These are phyloP conservation scores for Coelogynopora nodosa DNA, from an alignment of 2,888 invertebrate genomes.

Conservation along the genomic window DNA sequence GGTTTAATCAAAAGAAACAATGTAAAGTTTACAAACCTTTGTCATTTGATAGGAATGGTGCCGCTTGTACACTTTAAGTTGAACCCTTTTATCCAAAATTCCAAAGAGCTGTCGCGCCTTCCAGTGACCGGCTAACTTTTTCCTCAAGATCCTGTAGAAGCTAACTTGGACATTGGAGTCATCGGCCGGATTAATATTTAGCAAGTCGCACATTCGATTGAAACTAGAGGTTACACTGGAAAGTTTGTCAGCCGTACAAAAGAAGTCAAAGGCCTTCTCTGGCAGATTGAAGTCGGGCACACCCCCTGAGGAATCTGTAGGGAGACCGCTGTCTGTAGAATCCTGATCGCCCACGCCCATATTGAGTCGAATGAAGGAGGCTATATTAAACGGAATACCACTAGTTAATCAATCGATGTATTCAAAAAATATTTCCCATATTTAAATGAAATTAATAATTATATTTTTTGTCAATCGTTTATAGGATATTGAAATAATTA, in stretches of 20 bases:
- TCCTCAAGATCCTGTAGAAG: slow-evolving; percentile 13
- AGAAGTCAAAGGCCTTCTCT: not conserved
- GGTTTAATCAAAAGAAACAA: not conserved
- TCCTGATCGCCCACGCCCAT: too few relatives aligned
- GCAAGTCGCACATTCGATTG: slow-evolving; percentile 78
- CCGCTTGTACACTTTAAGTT: slow-evolving; percentile 79
- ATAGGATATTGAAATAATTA: too few relatives aligned
- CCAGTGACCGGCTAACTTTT: slow-evolving; percentile 68
- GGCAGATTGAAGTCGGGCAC: not conserved
- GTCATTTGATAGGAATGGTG: not conserved
- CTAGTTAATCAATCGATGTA: too few relatives aligned
- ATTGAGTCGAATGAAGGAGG: too few relatives aligned
- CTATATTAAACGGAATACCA: too few relatives aligned
- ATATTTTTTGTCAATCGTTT: too few relatives aligned
- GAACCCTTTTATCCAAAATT: slow-evolving; percentile 86
- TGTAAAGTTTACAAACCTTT: not conserved
- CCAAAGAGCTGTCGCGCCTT: slow-evolving; percentile 93
- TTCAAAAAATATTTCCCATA: too few relatives aligned
- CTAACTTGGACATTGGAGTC: not conserved
- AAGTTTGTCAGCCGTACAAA: not conserved
- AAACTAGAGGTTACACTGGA: slow-evolving; percentile 69
- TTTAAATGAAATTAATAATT: too few relatives aligned
- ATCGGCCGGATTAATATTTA: slow-evolving; percentile 71
- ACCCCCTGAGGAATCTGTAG: not conserved
- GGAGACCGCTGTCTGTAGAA: not conserved